phyloP scores from a whole-genome alignment of 2,113 vertebrate species.

The Rissa tridactyla region DNA sequence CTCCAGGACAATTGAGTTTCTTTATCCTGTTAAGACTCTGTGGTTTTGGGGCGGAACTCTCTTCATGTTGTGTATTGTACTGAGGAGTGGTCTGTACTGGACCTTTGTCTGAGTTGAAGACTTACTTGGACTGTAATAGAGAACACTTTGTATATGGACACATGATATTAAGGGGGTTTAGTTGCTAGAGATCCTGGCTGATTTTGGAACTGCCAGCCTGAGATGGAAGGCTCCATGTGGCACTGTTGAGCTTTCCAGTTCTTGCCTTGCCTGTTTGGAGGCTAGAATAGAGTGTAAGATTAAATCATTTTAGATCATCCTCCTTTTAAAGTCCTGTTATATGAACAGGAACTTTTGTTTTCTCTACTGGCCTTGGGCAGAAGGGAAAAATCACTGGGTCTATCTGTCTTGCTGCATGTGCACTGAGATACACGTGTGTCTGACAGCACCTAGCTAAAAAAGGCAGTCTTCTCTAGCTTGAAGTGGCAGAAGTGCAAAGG shows the following conservation, averaged over 20 bases:
- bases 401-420: background rate
- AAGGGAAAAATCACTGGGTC: background rate
- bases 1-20: background rate
- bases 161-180: background rate
- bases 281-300: background rate
- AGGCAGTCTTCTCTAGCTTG: background rate
- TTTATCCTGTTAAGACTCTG: background rate
- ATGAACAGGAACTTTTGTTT: background rate
- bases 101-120: background rate
- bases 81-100: no score
- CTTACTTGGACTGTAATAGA: background rate
- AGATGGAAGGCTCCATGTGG: background rate
- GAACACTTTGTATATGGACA: background rate
- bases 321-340: background rate
- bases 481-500: background rate
- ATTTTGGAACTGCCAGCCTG: background rate
- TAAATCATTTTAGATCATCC: background rate
- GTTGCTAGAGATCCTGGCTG: background rate
- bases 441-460: background rate
- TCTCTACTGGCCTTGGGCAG: background rate
- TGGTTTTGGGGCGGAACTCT: background rate
- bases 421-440: background rate
- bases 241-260: background rate
- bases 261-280: background rate
- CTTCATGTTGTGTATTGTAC: background rate